These are phyloP conservation scores for Pyralis farinalis DNA, from an alignment of 2,888 invertebrate genomes.

Conservation along the genomic window DNA sequence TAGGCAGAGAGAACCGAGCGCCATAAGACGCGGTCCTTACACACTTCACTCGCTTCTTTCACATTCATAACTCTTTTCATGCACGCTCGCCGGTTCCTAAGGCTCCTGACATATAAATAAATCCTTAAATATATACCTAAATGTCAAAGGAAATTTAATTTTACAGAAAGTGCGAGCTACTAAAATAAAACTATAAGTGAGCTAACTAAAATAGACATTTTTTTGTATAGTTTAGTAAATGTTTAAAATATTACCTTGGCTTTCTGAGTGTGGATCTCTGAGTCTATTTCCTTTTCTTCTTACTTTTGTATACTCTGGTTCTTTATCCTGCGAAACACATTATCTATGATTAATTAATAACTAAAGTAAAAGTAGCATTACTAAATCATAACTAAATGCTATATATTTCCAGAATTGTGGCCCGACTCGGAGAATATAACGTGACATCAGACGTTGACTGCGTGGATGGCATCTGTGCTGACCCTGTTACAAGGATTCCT, in stretches of 20 bases:
- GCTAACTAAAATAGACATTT: slow-evolving; percentile 72
- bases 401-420: slow-evolving; percentile 31
- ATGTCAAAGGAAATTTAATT: slow-evolving; percentile 64
- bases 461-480: slow-evolving; percentile 29
- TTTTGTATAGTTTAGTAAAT: slow-evolving; percentile 15
- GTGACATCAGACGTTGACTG: slow-evolving; percentile 24
- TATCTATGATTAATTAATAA: too few species aligned
- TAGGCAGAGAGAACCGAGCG: too few species aligned
- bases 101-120: too few species aligned
- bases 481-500: slow-evolving; percentile 23
- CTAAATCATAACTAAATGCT: too few species aligned
- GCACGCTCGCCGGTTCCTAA: too few species aligned
- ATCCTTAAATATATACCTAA: too few species aligned
- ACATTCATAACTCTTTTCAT: too few species aligned
- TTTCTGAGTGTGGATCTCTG: slow-evolving; percentile 90
- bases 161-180: slow-evolving; percentile 72
- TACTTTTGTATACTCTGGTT: slow-evolving; percentile 91
- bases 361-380: too few species aligned
- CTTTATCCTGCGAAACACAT: slow-evolving; percentile 82
- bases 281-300: slow-evolving; percentile 90
- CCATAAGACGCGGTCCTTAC: too few species aligned
- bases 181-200: slow-evolving; percentile 64
- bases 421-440: slow-evolving; percentile 40
- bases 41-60: too few species aligned
- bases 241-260: slow-evolving; percentile 83